Base-by-base conservation (phyloP, 2,113 vertebrate genomes). In the Strix aluco region DNA sequence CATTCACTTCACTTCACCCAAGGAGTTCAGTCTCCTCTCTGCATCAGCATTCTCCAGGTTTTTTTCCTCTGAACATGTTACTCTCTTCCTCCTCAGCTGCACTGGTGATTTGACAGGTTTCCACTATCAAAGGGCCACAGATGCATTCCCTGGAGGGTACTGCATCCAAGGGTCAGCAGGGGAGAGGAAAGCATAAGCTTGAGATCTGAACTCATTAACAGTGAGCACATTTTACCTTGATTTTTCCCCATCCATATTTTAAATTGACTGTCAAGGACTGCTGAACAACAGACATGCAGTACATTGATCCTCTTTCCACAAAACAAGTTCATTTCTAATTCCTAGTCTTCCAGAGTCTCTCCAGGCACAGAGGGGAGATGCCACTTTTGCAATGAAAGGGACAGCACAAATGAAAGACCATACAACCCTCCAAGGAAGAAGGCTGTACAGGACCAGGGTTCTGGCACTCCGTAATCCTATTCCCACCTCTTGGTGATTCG, bases 161-260 rank as follows among this genome's bases (percentile, higher is more conserved):
- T 2, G 23, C 4, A 4, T 12, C 51, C 0, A 0, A 59, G 15
- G 32, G 47, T 30, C 30, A 46, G 36, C 2, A 0, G 1, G 5
- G 7, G 16, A 88, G 20, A 69, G 26, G 32, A 58, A 70, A 77
- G 34, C 34, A 44, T 16, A 34, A 81, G 25, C 30, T 30, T 26
- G 18, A 82, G 29, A 65, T 44, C 27, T 52, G 34, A 91, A 49
- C 0, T 2, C 30, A 47, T 7, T 27, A 73, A 57, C 7, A 36
- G 13, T 9, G 15, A 77, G 14, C 15, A 61, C 34, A 65, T 29
- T 26, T 14, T 44, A 81, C 34, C 6, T 38, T 44, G 14, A 11
- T 14, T 51, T 86, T 63, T 21, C 32, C 46, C 36, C 26, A 52
- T 11, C 40, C 21, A 3, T 47, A 62, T 18, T 78, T 87, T 47